phyloP scores from a whole-genome alignment of 1,140 invertebrate species.

The Drosophila setifemur region DNA sequence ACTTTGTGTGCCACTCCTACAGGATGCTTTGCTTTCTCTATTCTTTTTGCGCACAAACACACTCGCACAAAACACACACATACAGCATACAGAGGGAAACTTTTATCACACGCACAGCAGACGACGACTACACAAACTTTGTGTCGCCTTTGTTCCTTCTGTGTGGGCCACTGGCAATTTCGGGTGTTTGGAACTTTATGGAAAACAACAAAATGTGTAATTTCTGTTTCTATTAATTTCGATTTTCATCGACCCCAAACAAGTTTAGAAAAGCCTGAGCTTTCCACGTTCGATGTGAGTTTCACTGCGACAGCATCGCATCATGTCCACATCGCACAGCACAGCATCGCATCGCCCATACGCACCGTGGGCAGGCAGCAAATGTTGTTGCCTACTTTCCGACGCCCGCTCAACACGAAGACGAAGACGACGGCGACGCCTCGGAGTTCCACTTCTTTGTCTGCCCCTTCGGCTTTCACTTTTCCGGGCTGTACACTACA shows the following conservation, averaged over 20 bases:
- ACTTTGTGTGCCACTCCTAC: conserved; percentile 73
- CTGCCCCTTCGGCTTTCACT: background rate
- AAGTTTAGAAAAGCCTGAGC: conserved; percentile 34
- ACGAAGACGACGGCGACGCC: conserved; percentile 9
- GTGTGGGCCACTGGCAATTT: conserved; percentile 28
- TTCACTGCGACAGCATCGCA: conserved; percentile 7
- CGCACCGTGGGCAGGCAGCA: conserved; percentile 55
- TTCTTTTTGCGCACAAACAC: conserved; percentile 59
- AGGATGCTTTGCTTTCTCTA: conserved; percentile 76
- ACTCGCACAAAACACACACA: conserved; percentile 9
- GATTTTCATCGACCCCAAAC: conserved; percentile 4
- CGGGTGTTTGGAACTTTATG: conserved; percentile 5
- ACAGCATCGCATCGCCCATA: conserved; percentile 29
- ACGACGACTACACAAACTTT: conserved; percentile 58
- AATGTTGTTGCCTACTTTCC: conserved; percentile 37
- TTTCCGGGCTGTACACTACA: conserved; percentile 26
- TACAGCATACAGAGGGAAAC: background rate
- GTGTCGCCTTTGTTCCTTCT: conserved; percentile 11
- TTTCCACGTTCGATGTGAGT: conserved; percentile 23
- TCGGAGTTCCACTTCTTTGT: background rate
- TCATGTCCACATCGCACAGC: background rate
- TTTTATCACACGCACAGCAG: conserved; percentile 33
- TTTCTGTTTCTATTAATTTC: conserved; percentile 6
- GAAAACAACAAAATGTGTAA: background rate
- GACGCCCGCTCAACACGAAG: conserved; percentile 24